Conservation (phyloP, 2,888 invertebrate species). For the Colletes collaris region DNA sequence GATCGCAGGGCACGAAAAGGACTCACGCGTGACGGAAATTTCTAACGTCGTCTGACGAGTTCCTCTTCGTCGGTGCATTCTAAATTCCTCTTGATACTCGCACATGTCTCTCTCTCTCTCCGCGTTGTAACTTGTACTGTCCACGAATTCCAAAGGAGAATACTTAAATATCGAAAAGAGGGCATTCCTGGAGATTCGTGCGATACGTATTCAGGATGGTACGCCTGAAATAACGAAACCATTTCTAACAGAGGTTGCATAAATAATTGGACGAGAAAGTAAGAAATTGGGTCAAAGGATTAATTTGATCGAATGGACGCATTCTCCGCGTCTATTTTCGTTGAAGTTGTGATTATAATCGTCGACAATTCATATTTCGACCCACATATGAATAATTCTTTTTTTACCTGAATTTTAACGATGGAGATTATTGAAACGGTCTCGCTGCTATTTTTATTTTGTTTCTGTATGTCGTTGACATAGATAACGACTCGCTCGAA, state of each 20-base stretch:
- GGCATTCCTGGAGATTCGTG: not conserved
- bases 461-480: no score
- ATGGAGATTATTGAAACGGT: no score
- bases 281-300: not conserved
- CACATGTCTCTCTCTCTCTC: conserved; percentile 3
- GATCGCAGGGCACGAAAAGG: conserved; percentile 49
- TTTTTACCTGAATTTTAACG: no score
- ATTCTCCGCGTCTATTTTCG: no score
- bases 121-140: conserved; percentile 10
- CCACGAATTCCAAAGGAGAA: conserved; percentile 16
- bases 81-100: conserved; percentile 44
- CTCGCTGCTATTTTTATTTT: no score
- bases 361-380: no score
- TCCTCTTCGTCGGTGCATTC: conserved; percentile 21
- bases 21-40: conserved; percentile 66
- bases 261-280: not conserved
- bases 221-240: not conserved
- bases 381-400: no score
- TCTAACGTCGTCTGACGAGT: conserved; percentile 38
- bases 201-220: not conserved
- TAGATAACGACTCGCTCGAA: no score
- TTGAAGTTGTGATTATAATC: no score
- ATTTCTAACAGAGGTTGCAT: not conserved
- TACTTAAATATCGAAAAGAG: conserved; percentile 15
- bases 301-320: not conserved